These are phyloP conservation scores for Leptobrachium ailaonicum DNA, from an alignment of 2,113 vertebrate genomes.

Conservation along the genomic window DNA sequence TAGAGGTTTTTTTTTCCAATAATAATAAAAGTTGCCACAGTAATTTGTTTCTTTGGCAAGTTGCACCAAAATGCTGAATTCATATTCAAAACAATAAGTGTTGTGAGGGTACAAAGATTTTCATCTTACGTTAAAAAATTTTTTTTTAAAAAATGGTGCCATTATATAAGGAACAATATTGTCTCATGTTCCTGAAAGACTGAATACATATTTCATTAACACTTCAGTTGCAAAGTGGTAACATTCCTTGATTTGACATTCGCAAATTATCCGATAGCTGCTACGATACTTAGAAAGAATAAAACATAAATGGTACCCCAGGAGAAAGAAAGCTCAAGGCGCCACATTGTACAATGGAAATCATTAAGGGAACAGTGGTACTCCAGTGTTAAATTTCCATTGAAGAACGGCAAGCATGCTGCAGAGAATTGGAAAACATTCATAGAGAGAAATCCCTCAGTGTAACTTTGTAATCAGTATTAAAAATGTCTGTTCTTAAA, in stretches of 20 bases:
- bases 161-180: conserved; percentile 20
- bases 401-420: conserved; percentile 28
- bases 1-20: neutral
- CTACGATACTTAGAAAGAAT: conserved; percentile 29
- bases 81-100: neutral
- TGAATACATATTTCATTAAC: conserved; percentile 44
- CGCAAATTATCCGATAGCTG: conserved; percentile 30
- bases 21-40: neutral
- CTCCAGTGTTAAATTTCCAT: conserved; percentile 39
- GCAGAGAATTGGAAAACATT: conserved; percentile 37
- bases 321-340: conserved; percentile 31
- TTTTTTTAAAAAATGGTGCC: conserved; percentile 18
- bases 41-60: neutral
- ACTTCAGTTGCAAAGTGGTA: conserved; percentile 24
- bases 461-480: conserved; percentile 34
- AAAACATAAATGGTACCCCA: conserved; percentile 33
- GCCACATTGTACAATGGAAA: conserved; percentile 37
- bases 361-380: conserved; percentile 40
- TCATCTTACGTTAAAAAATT: neutral
- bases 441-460: conserved; percentile 17
- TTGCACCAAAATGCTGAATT: conserved; percentile 45
- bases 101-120: neutral
- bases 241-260: conserved; percentile 26
- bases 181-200: conserved; percentile 12
- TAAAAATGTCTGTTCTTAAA: conserved; percentile 18